phyloP scores from a whole-genome alignment of 2,797 vertebrate species.

The Chanos chanos region DNA sequence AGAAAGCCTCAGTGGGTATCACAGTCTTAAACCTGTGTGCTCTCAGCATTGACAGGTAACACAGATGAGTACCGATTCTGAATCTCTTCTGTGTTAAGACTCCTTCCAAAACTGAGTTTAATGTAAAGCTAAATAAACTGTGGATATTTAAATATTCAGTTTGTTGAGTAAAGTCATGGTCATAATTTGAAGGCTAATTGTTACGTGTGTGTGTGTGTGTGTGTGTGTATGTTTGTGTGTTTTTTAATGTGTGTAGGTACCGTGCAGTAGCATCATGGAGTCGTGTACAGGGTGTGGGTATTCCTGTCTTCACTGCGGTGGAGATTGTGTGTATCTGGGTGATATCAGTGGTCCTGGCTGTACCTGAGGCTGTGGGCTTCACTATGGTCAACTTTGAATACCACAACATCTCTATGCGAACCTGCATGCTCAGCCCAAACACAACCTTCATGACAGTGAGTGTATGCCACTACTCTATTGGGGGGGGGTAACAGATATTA shows the following conservation, averaged over 20 bases:
- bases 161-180: background rate
- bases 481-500: no score
- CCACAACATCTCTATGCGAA: constrained; percentile 65
- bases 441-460: constrained; percentile 76
- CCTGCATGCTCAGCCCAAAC: constrained; percentile 82
- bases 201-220: background rate
- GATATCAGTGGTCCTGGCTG: constrained; percentile 81
- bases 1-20: constrained; percentile 94
- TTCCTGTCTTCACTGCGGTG: constrained; percentile 82
- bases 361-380: constrained; percentile 90
- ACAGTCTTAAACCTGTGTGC: constrained; percentile 93
- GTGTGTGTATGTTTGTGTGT: no score
- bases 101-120: constrained; percentile 7
- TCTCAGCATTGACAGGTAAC: constrained; percentile 93
- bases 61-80: constrained; percentile 8
- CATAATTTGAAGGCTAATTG: no score
- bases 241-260: constrained; percentile 75
- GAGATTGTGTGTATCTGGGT: constrained; percentile 89
- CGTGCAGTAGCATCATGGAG: constrained; percentile 93
- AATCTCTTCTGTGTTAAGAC: constrained; percentile 9
- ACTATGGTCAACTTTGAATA: constrained; percentile 77
- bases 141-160: background rate
- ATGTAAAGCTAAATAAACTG: background rate
- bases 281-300: constrained; percentile 84
- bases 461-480: no score